These are phyloP conservation scores for Agrotis exclamationis DNA, from an alignment of 2,888 invertebrate species.

Conservation along the genomic window DNA sequence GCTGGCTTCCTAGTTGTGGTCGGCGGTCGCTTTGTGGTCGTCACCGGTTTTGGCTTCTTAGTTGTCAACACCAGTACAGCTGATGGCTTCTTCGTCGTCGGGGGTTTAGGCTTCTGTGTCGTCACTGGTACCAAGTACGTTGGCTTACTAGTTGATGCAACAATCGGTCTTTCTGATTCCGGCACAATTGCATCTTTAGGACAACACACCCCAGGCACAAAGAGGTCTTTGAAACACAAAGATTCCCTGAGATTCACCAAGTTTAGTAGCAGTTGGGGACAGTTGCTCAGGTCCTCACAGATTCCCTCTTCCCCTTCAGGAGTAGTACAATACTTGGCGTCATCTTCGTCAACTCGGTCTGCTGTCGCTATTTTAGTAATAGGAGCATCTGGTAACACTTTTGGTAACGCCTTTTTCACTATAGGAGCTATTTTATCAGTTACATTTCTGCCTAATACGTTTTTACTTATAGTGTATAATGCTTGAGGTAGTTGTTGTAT, in stretches of 20 bases:
- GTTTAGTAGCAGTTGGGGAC: conserved; percentile 96
- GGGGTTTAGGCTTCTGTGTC: conserved; percentile 81
- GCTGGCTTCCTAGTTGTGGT: conserved; percentile 76
- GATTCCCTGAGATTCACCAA: conserved; percentile 96
- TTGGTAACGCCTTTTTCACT: conserved; percentile 88
- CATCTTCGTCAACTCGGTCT: conserved; percentile 87
- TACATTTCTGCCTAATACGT: conserved; percentile 94
- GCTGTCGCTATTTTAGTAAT: conserved; percentile 84
- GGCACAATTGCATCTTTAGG: conserved; percentile 91
- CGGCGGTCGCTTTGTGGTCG: conserved; percentile 70
- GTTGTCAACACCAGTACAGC: conserved; percentile 78
- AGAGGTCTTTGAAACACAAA: conserved; percentile 97
- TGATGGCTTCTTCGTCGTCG: conserved; percentile 77
- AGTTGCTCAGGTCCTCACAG: conserved; percentile 97
- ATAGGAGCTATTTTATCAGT: conserved; percentile 95
- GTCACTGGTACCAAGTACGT: conserved; percentile 86
- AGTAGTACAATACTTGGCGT: conserved; percentile 94
- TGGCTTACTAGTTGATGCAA: conserved; percentile 83
- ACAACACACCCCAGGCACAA: conserved; percentile 98
- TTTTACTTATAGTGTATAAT: conserved; percentile 95
- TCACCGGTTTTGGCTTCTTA: conserved; percentile 75
- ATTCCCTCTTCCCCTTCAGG: conserved; percentile 95
- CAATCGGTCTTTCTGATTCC: conserved; percentile 78
- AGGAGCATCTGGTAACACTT: conserved; percentile 85
- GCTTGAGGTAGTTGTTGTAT: conserved; percentile 92